These are phyloP conservation scores for Parnassius orleans DNA, from an alignment of 2,888 invertebrate species.

Conservation along the genomic window DNA sequence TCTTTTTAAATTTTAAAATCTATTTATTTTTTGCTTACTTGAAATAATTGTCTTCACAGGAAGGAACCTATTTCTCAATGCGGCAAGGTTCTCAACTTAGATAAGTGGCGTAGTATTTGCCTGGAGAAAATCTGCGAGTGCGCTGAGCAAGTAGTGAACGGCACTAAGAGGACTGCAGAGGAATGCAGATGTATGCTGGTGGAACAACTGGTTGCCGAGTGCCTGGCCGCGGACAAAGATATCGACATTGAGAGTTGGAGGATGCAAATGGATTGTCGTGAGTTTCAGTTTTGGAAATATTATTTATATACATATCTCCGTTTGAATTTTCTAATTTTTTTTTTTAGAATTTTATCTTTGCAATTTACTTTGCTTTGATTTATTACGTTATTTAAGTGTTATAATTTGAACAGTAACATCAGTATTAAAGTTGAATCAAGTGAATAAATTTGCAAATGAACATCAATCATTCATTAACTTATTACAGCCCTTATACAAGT, in stretches of 20 bases:
- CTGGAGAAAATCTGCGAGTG: slow-evolving; percentile 89
- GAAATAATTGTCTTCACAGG: slow-evolving; percentile 46
- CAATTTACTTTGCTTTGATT: no score
- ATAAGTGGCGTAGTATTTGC: slow-evolving; percentile 86
- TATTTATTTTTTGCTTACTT: no score
- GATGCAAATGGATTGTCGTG: slow-evolving; percentile 85
- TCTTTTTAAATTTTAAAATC: no score
- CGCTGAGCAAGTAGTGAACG: slow-evolving; percentile 76
- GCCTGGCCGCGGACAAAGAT: slow-evolving; percentile 83
- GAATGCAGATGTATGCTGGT: slow-evolving; percentile 86
- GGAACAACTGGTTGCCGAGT: slow-evolving; percentile 87
- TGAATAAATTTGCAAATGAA: no score
- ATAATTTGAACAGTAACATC: no score
- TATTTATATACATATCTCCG: no score
- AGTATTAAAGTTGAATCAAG: no score
- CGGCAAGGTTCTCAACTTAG: slow-evolving; percentile 82
- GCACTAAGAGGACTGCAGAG: slow-evolving; percentile 51
- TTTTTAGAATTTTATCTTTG: no score
- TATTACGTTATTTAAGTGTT: no score
- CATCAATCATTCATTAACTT: no score
- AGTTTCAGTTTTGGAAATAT: slow-evolving; percentile 46
- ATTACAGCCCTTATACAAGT: no score
- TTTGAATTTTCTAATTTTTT: no score
- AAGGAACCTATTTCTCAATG: slow-evolving; percentile 85
- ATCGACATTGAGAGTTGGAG: slow-evolving; percentile 87